Percentiles rank a stretch among this genome's conserved stretches.
phyloP scores from a whole-genome alignment of 1,140 invertebrate species.

The Hormaphis cornu region DNA sequence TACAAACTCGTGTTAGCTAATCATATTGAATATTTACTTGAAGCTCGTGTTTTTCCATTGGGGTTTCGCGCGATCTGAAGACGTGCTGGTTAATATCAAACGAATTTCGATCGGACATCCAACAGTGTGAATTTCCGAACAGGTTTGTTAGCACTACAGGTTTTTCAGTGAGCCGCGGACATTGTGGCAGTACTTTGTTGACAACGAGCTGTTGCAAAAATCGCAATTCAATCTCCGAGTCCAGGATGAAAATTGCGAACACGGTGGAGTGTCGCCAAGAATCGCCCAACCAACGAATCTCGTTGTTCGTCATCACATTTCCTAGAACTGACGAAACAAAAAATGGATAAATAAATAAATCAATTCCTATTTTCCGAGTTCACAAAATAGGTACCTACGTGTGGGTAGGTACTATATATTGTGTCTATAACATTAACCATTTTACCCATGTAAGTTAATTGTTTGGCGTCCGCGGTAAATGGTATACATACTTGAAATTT shows the following conservation, averaged over 20 bases:
- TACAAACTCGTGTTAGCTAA: too few relatives aligned
- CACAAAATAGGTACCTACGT: too few relatives aligned
- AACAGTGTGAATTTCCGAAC: conserved; percentile 38
- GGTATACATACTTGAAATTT: too few relatives aligned
- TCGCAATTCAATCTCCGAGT: conserved; percentile 44
- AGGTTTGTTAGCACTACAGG: conserved; percentile 10
- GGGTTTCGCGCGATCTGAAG: neutral
- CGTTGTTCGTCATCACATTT: conserved; percentile 39
- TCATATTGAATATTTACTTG: too few relatives aligned
- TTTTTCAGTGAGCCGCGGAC: conserved; percentile 43
- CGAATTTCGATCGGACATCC: conserved; percentile 44
- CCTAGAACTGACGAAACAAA: conserved; percentile 1
- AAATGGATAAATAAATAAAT: too few relatives aligned
- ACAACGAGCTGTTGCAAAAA: conserved; percentile 45
- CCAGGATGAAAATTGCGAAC: conserved; percentile 47
- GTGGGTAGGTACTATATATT: too few relatives aligned
- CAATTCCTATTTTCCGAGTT: too few relatives aligned
- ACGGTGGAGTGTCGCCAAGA: conserved; percentile 43
- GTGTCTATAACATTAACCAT: too few relatives aligned
- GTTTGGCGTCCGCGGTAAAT: too few relatives aligned
- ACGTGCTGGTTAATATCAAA: conserved; percentile 49
- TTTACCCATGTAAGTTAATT: too few relatives aligned
- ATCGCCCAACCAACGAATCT: conserved; percentile 46
- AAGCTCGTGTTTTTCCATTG: conserved; percentile 4
- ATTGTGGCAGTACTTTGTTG: conserved; percentile 45